These are phyloP conservation scores for Diachasma alloeum DNA, from an alignment of 1,140 invertebrate species.

Conservation along the genomic window DNA sequence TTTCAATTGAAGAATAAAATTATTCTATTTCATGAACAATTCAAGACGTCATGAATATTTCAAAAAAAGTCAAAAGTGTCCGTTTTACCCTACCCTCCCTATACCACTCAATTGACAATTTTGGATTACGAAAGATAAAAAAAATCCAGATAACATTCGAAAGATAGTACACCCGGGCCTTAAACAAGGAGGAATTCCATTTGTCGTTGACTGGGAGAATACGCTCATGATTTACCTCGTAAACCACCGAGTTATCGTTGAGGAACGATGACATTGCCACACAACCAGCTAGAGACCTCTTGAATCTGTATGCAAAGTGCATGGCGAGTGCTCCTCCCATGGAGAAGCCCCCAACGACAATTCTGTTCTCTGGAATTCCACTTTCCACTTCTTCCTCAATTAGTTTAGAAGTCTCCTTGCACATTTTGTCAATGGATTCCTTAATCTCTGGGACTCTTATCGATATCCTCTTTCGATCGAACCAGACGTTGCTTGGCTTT, in stretches of 20 bases:
- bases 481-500: conserved; percentile 74
- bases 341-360: conserved; percentile 79
- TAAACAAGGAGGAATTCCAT: not conserved
- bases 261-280: conserved; percentile 79
- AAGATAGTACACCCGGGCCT: too few species aligned
- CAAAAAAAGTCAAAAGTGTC: too few species aligned
- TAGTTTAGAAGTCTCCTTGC: conserved; percentile 66
- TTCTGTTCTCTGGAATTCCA: conserved; percentile 72
- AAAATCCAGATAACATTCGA: too few species aligned
- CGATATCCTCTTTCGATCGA: conserved; percentile 70
- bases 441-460: conserved; percentile 69
- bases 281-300: conserved; percentile 71
- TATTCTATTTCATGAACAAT: too few species aligned
- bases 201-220: not conserved
- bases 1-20: too few species aligned
- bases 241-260: conserved; percentile 73
- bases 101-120: too few species aligned
- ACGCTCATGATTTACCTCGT: conserved; percentile 54
- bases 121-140: too few species aligned
- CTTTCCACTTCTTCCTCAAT: conserved; percentile 71
- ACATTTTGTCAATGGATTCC: conserved; percentile 69
- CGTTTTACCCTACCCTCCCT: too few species aligned
- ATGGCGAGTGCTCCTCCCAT: conserved; percentile 79
- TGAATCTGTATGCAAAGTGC: conserved; percentile 72
- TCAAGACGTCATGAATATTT: too few species aligned